Conservation (phyloP, 2,888 invertebrate species). For the Catocala nupta region DNA sequence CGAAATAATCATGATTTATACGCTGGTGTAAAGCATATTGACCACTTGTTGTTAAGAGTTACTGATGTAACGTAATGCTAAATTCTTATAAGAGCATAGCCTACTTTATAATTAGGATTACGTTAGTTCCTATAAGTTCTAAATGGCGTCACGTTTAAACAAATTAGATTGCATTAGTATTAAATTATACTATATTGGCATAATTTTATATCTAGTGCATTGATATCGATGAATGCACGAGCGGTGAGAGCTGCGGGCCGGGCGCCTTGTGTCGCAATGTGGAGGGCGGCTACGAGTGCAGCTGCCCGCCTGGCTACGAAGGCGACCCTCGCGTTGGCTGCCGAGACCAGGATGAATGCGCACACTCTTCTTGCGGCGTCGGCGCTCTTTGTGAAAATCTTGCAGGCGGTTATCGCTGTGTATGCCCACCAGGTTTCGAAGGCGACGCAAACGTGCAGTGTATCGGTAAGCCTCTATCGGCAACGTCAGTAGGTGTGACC, state of each 20-base stretch:
- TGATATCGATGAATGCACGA: constrained; percentile 94
- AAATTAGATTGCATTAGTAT: background rate
- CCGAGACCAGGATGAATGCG: constrained; percentile 92
- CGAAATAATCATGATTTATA: too few species aligned
- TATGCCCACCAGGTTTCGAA: constrained; percentile 93
- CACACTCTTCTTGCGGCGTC: constrained; percentile 92
- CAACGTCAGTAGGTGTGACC: constrained; percentile 62
- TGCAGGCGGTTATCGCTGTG: constrained; percentile 92
- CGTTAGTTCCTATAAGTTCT: too few species aligned
- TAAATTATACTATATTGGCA: background rate
- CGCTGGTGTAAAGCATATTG: too few species aligned
- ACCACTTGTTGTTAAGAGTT: too few species aligned
- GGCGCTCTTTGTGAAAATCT: constrained; percentile 93
- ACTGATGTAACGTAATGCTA: too few species aligned
- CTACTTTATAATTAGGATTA: too few species aligned
- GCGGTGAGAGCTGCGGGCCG: constrained; percentile 91
- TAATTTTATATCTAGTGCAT: constrained; percentile 87
- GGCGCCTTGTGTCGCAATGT: constrained; percentile 94
- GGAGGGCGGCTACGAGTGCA: constrained; percentile 93
- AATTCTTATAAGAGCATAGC: too few species aligned
- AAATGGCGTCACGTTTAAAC: too few species aligned
- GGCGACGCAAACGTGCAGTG: constrained; percentile 93
- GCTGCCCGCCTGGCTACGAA: constrained; percentile 93
- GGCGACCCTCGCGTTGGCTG: constrained; percentile 93
- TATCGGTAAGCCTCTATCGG: constrained; percentile 87